Conservation (phyloP, 2,797 vertebrate species). For the Arnoldichthys spilopterus region DNA sequence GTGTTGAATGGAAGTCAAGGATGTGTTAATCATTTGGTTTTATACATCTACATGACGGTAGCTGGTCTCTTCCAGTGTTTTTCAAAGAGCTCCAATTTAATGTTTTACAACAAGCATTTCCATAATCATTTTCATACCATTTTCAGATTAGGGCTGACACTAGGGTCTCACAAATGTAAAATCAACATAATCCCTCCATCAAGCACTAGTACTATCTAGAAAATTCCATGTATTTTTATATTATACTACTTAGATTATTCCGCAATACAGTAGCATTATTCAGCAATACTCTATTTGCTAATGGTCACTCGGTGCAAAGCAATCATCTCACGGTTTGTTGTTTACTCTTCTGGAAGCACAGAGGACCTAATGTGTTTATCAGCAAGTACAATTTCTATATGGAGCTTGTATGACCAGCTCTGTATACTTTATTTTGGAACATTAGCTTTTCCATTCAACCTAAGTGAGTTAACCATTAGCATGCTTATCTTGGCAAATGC, state of each 20-base stretch:
- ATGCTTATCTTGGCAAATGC: slow-evolving; percentile 14
- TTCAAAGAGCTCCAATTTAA: slow-evolving; percentile 29
- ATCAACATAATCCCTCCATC: background rate
- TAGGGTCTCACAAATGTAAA: background rate
- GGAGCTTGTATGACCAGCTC: slow-evolving; percentile 21
- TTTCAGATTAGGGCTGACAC: background rate
- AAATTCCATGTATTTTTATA: background rate
- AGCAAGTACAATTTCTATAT: slow-evolving; percentile 13
- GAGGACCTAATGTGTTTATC: slow-evolving; percentile 8
- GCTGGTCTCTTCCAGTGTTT: slow-evolving; percentile 54
- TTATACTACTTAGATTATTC: background rate
- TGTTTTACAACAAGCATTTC: background rate
- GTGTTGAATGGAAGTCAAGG: slow-evolving; percentile 71
- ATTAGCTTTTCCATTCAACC: background rate
- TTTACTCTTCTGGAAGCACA: background rate
- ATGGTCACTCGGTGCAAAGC: background rate
- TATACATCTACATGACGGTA: slow-evolving; percentile 53
- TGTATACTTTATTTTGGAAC: background rate
- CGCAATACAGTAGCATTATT: background rate
- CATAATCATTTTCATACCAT: background rate
- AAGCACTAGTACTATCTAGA: background rate
- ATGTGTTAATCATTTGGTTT: slow-evolving; percentile 72
- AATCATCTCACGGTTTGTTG: background rate
- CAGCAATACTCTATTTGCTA: background rate
- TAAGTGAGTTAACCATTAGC: slow-evolving; percentile 17